Evolutionary conservation across 2,888 invertebrate genomes (phyloP), one percentile per base, ranked within the genome.

Genomic region (Galeruca laticollis): DNA sequence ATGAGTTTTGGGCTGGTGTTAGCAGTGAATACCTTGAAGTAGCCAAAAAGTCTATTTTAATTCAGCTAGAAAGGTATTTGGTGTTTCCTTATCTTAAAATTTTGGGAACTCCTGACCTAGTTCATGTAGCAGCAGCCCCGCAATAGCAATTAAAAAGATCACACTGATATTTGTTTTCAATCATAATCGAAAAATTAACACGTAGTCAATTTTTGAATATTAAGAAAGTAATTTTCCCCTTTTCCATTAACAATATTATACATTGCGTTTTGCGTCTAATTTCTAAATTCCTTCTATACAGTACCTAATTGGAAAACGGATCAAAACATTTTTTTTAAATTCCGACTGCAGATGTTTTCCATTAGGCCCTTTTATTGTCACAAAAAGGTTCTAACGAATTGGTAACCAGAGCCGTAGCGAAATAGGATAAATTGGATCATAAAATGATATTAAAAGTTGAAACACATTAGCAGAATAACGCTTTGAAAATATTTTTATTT

Each of bases 361-460:
- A 57, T 57, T 57, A 57, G 56, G 3, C 56, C 35, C 35, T 57
- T 57, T 57, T 33, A 57, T 57, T 57, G 15, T 35, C 15, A 35
- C 56, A 57, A 18, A n/a, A 35, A 35, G 35, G 56, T 35, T 57
- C 35, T 57, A 33, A 11, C 35, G 33, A 57, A 57, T 57, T 18
- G 13, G 31, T 31, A 56, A 33, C 10, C 33, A 56, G 56, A n/a
- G 56, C 13, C n/a, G 54, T 31, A 18, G 26, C n/a, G n/a, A 10
- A 54, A 31, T 13, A 31, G 54, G 26, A 26, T 15, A 54, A 54
- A 54, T 31, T 54, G n/a, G 26, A 54, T 18, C 15, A 18, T 47
- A 2, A 8, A 47, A 47, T 1, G 26, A 26, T 26, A 5, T 26
- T 26, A 6, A 6, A 26, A 26, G 6, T 26, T 3, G 1, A 26